These are phyloP conservation scores for Himantopus leucocephalus DNA, from an alignment of 2,113 vertebrate species.

Conservation along the genomic window DNA sequence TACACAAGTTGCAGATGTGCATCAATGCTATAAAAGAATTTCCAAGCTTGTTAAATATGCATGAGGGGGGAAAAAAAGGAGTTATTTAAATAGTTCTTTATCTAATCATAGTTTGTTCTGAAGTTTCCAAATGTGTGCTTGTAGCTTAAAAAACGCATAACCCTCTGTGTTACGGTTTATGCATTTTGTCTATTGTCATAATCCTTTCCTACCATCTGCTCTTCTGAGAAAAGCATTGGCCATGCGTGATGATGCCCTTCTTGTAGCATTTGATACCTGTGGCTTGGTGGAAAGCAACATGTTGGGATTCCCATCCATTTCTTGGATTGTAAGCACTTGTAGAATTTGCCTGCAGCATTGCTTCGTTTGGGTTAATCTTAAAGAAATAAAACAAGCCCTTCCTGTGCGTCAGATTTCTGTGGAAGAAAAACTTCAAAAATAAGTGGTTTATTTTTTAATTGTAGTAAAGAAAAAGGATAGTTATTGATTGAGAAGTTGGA, in stretches of 20 bases:
- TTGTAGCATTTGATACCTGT: not conserved
- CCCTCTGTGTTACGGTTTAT: not conserved
- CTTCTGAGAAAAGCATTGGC: not conserved
- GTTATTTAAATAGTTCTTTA: not conserved
- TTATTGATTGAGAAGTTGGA: not conserved
- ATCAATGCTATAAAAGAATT: not conserved
- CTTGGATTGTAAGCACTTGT: not conserved
- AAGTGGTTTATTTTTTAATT: not conserved
- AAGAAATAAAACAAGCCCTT: not conserved
- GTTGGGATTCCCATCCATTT: not conserved
- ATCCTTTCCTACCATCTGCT: not conserved
- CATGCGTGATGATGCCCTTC: not conserved
- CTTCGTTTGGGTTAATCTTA: not conserved
- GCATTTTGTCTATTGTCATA: not conserved
- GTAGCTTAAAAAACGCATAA: not conserved
- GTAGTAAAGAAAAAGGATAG: not conserved
- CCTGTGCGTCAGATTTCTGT: not conserved
- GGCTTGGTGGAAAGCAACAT: not conserved
- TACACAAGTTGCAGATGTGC: not conserved
- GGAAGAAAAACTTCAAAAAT: not conserved
- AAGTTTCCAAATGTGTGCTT: not conserved
- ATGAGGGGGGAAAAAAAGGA: rapidly evolving
- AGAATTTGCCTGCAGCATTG: not conserved
- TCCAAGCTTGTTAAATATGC: not conserved
- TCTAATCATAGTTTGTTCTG: not conserved